Conservation (phyloP, 2,888 invertebrate species). For the Microctonus aethiopoides region DNA sequence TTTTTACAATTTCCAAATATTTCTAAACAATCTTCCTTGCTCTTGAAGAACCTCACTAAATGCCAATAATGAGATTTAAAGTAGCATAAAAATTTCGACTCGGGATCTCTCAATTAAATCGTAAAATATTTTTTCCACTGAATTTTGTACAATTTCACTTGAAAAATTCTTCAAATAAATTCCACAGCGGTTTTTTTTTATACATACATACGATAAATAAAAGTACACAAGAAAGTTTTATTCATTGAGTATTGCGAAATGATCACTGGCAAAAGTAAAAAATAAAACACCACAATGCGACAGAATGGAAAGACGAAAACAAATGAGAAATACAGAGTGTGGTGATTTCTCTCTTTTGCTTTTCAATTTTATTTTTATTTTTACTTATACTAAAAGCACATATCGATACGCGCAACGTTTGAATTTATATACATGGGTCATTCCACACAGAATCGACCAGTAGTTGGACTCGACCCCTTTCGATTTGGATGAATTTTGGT, state of each 20-base stretch:
- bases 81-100: no score
- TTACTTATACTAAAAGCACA: conserved; percentile 15
- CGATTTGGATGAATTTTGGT: no score
- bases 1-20: no score
- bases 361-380: conserved; percentile 30
- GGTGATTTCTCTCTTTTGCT: background rate
- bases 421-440: background rate
- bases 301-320: conserved; percentile 17
- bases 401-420: conserved; percentile 20
- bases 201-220: background rate
- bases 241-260: background rate
- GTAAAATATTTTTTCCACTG: background rate
- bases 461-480: no score
- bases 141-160: background rate
- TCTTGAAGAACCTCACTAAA: no score
- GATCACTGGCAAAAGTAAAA: background rate
- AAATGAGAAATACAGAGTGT: conserved; percentile 14
- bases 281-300: conserved; percentile 8
- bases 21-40: no score
- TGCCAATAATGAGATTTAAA: no score
- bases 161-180: background rate
- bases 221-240: background rate
- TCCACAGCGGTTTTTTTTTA: no score
- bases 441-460: no score
- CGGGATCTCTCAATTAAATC: background rate